Base-by-base conservation (phyloP, 1,140 invertebrate species). In the Camponotus floridanus region DNA sequence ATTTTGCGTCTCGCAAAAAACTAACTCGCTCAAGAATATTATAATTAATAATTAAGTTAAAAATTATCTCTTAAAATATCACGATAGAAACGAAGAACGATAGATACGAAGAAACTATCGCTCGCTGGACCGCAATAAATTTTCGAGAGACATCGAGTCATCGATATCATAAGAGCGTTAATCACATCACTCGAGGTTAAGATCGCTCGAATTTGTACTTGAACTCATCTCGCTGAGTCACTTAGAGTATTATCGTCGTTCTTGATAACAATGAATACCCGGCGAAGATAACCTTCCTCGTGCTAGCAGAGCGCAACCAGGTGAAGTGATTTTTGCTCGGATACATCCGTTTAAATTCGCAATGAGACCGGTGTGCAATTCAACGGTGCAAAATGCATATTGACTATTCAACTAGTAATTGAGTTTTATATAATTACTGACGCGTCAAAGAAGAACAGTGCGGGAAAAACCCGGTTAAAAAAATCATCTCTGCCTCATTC, bases 111-210 rank as follows among this genome's bases (percentile, higher is more conserved):
- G 26, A 57, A 39, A 80, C 15, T 42, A 15, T 8, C 11, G 5
- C 7, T 59, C 3, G 33, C 21, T 57, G 13, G 26, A 71, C 18
- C 18, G 6, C 71, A 57, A 76, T 8, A 18, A 21, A 48, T 42
- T 76, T 76, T 61, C 68, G 6, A 21, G 65, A 67, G 62, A 67
- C 64, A 15, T 55, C 48, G 21, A 39, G 9, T 3, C 31, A 9
- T 13, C 9, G 64, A 59, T 74, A 85, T 64, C 36, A 67, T 65
- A 5, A 26, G 62, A 81, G 21, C 33, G 55, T 71, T 74, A 65
- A 89, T 73, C 45, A 42, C 62, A 83, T 76, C 78, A 76, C 36
- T 80, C 74, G 71, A 89, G 84, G 84, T 88, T 81, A 89, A 81
- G 83, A 88, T 88, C 87, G 67, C 21, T 57, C 61, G 76, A 68